phyloP scores from a whole-genome alignment of 2,888 invertebrate genomes.

The Agrochola litura region DNA sequence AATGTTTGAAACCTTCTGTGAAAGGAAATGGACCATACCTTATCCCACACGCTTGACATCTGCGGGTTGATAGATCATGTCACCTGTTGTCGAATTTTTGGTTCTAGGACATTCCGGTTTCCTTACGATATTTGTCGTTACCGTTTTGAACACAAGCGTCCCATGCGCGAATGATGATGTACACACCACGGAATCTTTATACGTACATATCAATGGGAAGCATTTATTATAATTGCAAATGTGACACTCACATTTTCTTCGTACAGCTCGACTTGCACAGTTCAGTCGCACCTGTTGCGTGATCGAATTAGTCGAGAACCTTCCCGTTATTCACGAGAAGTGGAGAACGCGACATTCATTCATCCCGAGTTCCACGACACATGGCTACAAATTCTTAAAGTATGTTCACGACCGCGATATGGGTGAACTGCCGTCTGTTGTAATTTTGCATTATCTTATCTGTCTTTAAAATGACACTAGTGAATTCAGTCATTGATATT shows the following conservation, averaged over 20 bases:
- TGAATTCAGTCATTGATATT: not conserved
- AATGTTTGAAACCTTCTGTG: not conserved
- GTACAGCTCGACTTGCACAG: constrained; percentile 3
- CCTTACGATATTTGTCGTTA: not conserved
- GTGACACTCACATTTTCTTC: constrained; percentile 5
- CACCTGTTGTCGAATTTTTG: not conserved
- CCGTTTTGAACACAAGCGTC: not conserved
- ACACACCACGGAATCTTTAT: not conserved
- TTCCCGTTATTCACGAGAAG: constrained; percentile 30
- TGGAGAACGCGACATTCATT: constrained; percentile 11
- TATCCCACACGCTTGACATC: no score
- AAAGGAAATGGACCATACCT: not conserved
- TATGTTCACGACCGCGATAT: not conserved
- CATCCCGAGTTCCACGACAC: not conserved
- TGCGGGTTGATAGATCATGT: not conserved
- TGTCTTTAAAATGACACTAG: not conserved
- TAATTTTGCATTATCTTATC: not conserved
- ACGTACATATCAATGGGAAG: constrained; percentile 1
- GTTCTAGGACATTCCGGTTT: not conserved
- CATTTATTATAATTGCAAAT: constrained; percentile 34
- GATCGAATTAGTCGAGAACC: constrained; percentile 32
- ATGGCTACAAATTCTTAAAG: not conserved
- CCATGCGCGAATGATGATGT: not conserved
- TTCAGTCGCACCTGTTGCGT: constrained; percentile 38
- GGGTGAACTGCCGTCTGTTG: not conserved